Evolutionary conservation across 2,888 invertebrate species (phyloP), one percentile per base, ranked within the genome.

Genomic region (Amphipoea oculea): DNA sequence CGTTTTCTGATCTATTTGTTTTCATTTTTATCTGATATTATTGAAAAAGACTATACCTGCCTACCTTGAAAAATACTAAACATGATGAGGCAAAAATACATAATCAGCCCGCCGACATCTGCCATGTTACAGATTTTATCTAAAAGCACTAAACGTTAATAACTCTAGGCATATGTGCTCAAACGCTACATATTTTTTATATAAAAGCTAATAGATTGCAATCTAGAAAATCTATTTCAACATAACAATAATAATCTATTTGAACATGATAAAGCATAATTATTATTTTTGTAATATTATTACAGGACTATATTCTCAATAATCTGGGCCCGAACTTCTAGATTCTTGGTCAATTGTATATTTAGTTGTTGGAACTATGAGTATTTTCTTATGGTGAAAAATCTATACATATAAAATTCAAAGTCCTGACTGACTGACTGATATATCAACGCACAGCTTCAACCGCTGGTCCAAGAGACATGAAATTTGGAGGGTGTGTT

Each of bases 151-250:
- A 23, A 29, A 72, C 29, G 29, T 23, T 36, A 7, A 14, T 42
- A 42, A 70, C 2, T 45, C 12, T n/a, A 48, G 60, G 48, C n/a
- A 40, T 48, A 45, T n/a, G 20, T 23, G 62, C 29, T 40, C 23
- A 40, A 63, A 76, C 23, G 40, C 29, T 12, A 17, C 2, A 76
- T 62, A 63, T 48, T 48, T 48, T 48, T 29, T 60, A 29, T 48
- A 20, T 11, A 14, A 57, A 45, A 42, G 42, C 23, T 36, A 36
- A 40, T 45, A 23, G 54, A 63, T 45, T 40, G 12, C 12, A 5
- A n/a, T n/a, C 36, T 17, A 74, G 9, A 4, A 23, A 51, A 79
- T 36, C 2, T 63, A 45, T 79, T 79, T 11, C 45, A 63, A 51
- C 29, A 42, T 17, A 17, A 9, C n/a, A 12, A 29, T 29, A 29